Conservation (phyloP, 2,888 invertebrate species). For the Neuroscelio doddi region DNA sequence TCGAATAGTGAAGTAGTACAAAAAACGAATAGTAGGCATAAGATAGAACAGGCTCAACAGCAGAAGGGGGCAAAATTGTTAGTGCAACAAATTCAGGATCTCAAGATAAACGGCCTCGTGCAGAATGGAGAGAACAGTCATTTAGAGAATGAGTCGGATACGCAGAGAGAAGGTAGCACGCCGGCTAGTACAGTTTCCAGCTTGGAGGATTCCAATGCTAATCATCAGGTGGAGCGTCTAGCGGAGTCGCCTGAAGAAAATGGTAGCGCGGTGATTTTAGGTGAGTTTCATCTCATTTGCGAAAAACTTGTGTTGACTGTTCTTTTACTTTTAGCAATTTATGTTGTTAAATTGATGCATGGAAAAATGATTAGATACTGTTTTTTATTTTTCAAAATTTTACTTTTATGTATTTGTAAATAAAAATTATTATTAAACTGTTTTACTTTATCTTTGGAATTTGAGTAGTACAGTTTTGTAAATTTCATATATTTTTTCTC, state of each 20-base stretch:
- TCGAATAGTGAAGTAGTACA: conserved; percentile 56
- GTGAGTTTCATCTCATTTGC: conserved; percentile 59
- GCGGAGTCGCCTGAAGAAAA: conserved; percentile 61
- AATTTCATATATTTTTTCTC: no score
- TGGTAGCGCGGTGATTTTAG: conserved; percentile 62
- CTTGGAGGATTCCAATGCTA: conserved; percentile 63
- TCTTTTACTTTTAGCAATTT: no score
- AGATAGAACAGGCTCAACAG: conserved; percentile 45
- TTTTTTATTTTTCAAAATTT: no score
- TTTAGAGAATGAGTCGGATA: conserved; percentile 65
- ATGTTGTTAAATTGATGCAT: no score
- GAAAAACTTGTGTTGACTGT: no score
- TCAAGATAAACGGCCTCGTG: conserved; percentile 57
- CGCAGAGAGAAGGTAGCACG: conserved; percentile 67
- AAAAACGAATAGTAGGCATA: conserved; percentile 51
- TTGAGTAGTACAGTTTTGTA: no score
- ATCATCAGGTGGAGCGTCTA: conserved; percentile 59
- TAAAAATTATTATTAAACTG: no score
- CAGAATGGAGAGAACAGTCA: conserved; percentile 63
- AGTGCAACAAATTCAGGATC: conserved; percentile 57
- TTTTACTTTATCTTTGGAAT: no score
- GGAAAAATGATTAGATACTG: no score
- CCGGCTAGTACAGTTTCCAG: conserved; percentile 69
- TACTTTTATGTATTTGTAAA: no score
- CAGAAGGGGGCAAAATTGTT: conserved; percentile 52